Evolutionary conservation across 2,797 vertebrate genomes (phyloP).

Genomic region (Clarias pachynema): DNA sequence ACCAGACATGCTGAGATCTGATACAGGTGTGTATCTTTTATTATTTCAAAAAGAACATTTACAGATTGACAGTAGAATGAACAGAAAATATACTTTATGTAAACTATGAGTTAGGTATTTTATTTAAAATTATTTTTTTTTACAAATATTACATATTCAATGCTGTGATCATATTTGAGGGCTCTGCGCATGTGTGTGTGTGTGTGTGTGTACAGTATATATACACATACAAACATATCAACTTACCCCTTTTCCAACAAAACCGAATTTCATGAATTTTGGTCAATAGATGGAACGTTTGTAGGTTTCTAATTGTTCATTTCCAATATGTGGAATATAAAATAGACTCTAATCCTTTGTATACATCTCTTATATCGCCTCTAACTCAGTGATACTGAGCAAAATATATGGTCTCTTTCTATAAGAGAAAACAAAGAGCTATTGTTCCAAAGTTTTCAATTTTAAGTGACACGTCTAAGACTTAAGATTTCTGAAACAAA

Average conservation of each 20-base stretch:
- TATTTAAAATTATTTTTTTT: slow-evolving; percentile 61
- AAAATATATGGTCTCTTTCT: slow-evolving; percentile 71
- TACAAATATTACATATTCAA: slow-evolving; percentile 72
- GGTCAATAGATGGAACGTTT: slow-evolving; percentile 70
- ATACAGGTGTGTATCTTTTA: slow-evolving; percentile 82
- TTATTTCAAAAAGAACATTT: slow-evolving; percentile 78
- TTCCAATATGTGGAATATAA: slow-evolving; percentile 57
- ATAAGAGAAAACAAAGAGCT: slow-evolving; percentile 63
- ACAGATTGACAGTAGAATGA: slow-evolving; percentile 67
- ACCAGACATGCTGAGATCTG: slow-evolving; percentile 65
- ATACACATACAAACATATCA: slow-evolving; percentile 44
- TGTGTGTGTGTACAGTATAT: slow-evolving; percentile 20
- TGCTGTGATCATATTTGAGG: slow-evolving; percentile 28
- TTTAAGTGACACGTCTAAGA: slow-evolving; percentile 78
- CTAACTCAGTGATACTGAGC: slow-evolving; percentile 66
- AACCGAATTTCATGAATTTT: slow-evolving; percentile 28
- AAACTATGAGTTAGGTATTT: slow-evolving; percentile 58
- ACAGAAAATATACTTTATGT: slow-evolving; percentile 69
- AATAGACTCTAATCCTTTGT: slow-evolving; percentile 62
- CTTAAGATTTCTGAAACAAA: slow-evolving; percentile 98
- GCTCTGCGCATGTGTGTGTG: slow-evolving; percentile 50
- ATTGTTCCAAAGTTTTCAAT: slow-evolving; percentile 65
- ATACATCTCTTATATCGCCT: slow-evolving; percentile 65
- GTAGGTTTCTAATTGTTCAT: slow-evolving; percentile 67
- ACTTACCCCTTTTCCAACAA: slow-evolving; percentile 48